phyloP scores from a whole-genome alignment of 2,797 vertebrate species.

The Acanthiza pusilla region DNA sequence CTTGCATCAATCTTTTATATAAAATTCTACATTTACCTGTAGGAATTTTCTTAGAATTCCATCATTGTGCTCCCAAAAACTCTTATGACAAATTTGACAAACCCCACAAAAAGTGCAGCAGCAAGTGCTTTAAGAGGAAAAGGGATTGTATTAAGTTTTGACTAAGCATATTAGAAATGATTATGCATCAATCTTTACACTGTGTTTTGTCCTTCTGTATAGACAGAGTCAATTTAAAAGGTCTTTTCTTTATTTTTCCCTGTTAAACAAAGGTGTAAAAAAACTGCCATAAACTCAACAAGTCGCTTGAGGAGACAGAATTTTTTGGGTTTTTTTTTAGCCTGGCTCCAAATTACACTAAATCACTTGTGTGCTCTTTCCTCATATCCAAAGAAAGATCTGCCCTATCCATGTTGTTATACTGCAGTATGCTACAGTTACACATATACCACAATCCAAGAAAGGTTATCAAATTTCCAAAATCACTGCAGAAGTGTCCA shows the following conservation, averaged over 20 bases:
- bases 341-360: background rate
- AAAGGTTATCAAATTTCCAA: background rate
- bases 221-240: background rate
- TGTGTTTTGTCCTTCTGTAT: background rate
- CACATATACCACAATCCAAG: background rate
- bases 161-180: background rate
- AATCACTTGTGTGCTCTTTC: background rate
- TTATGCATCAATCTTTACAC: background rate
- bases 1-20: background rate
- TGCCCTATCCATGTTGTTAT: background rate
- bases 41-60: background rate
- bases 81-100: background rate
- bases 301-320: background rate
- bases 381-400: background rate
- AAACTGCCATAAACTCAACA: background rate
- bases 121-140: background rate
- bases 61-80: background rate
- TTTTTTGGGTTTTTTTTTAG: background rate
- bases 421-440: background rate
- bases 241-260: background rate
- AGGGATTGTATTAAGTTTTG: background rate
- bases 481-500: background rate
- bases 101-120: background rate
- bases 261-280: background rate
- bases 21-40: background rate